Evolutionary conservation across 2,113 vertebrate species (phyloP), one percentile per base, ranked within the genome.

Genomic region (Oryzias celebensis): DNA sequence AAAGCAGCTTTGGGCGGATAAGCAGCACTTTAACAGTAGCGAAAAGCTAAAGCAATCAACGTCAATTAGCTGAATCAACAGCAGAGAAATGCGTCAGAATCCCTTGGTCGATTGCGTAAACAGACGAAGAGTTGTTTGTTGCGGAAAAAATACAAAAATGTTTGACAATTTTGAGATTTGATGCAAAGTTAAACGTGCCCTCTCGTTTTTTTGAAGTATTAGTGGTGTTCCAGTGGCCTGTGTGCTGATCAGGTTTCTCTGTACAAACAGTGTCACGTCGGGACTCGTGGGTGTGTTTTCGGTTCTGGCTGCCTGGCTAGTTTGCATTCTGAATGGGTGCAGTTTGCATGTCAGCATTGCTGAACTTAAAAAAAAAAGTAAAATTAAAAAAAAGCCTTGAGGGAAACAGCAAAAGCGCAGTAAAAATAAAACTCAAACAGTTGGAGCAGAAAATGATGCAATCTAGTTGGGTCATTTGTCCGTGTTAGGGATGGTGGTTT

Each of bases 301-400:
- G 43, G 46, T 60, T 54, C 43, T 23, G 42, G 47, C 52, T 48
- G 41, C 22, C 57, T 3, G 49, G 36, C 71, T 73, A 70, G 49
- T 86, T 82, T 82, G 77, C 74, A 74, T 85, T 36, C 41, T 52
- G 49, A 63, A 64, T 22, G 52, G 41, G 24, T 24, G 16, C 22
- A 17, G 18, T 80, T 76, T 84, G 71, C 79, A 77, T 80, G 68
- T 46, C 14, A 3, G 23, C 54, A 16, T 20, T 59, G 50, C 26
- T 61, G 47, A 14, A 22, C 48, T 55, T 52, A 15, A 57, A 56
- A 31, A 56, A 31, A 28, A 48, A 26, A 20, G 20, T 20, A 20
- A 20, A 20, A 20, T 20, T 20, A 28, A 28, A 28, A 28, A 28
- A 28, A 28, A 3, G 17, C 47, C 28, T 17, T 28, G 23, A 56